phyloP scores from a whole-genome alignment of 2,888 invertebrate species.

The Esperia sulphurella region DNA sequence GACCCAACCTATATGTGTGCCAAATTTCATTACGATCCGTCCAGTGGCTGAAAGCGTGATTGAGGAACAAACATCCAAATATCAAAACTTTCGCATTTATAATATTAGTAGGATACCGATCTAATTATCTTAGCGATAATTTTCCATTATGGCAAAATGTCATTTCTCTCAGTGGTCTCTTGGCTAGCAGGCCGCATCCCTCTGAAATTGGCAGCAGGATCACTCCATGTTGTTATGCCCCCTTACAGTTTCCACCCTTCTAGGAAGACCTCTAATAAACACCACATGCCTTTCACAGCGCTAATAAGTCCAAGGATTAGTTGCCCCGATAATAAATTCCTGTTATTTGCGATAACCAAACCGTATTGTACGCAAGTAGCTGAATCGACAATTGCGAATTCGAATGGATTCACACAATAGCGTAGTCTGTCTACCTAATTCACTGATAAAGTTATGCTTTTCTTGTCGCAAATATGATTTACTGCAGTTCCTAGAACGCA shows the following conservation, averaged over 20 bases:
- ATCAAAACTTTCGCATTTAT: too few relatives aligned
- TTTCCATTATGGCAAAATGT: too few relatives aligned
- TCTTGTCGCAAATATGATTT: conserved; percentile 61
- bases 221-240: too few relatives aligned
- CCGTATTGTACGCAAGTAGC: conserved; percentile 34
- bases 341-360: conserved; percentile 42
- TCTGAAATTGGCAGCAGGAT: too few relatives aligned
- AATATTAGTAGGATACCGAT: too few relatives aligned
- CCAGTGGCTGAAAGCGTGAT: too few relatives aligned
- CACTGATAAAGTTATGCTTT: conserved; percentile 40
- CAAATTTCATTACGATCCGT: too few relatives aligned
- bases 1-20: too few relatives aligned
- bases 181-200: too few relatives aligned
- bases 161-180: too few relatives aligned
- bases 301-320: conserved; percentile 10
- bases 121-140: too few relatives aligned
- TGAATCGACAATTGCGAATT: conserved; percentile 46
- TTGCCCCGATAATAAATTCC: conserved; percentile 36
- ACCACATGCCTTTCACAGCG: not conserved
- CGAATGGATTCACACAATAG: not conserved
- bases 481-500: conserved; percentile 49
- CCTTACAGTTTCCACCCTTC: not conserved
- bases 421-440: conserved; percentile 9
- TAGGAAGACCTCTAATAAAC: not conserved
- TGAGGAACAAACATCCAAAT: too few relatives aligned